A percentile compares a stretch with the other conserved stretches of the same genome.
These are phyloP conservation scores for Anthophora plumipes DNA, from an alignment of 2,888 invertebrate species.

Conservation along the genomic window DNA sequence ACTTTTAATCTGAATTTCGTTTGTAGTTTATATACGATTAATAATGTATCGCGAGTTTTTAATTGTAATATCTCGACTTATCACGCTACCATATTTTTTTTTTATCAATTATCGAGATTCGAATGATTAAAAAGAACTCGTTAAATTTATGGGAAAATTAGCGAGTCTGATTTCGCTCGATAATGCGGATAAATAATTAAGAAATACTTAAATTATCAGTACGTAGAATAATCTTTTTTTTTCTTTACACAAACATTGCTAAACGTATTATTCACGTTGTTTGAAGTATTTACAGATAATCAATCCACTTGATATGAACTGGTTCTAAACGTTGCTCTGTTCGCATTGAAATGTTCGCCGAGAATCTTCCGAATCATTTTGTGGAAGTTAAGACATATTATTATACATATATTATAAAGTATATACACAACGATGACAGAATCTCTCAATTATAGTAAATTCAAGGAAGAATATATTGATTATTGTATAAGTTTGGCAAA, in stretches of 20 bases:
- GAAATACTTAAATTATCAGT: conserved; percentile 3
- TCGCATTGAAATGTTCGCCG: conserved; percentile 1
- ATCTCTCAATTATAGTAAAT: conserved; percentile 3
- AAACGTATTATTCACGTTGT: conserved; percentile 14
- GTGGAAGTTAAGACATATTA: conserved; percentile 39
- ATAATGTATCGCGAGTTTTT: background rate
- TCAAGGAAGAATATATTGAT: background rate
- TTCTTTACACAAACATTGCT: conserved; percentile 2
- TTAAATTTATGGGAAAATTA: background rate
- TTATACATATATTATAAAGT: too few relatives aligned
- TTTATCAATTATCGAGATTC: background rate
- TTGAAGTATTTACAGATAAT: conserved; percentile 30
- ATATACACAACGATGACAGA: conserved; percentile 6
- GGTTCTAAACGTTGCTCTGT: background rate
- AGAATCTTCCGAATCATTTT: conserved; percentile 52
- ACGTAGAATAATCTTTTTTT: background rate
- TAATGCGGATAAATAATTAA: background rate
- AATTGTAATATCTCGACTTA: background rate
- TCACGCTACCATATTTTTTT: background rate
- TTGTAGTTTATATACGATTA: too few relatives aligned
- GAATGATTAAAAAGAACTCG: background rate
- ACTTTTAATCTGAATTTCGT: too few relatives aligned
- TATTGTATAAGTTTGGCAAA: background rate
- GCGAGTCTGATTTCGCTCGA: conserved; percentile 8
- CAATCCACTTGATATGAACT: conserved; percentile 24